Evolutionary conservation across 92 coral and sea anemone genomes (phyloP).

Genomic region (Epizoanthus rinbou): DNA sequence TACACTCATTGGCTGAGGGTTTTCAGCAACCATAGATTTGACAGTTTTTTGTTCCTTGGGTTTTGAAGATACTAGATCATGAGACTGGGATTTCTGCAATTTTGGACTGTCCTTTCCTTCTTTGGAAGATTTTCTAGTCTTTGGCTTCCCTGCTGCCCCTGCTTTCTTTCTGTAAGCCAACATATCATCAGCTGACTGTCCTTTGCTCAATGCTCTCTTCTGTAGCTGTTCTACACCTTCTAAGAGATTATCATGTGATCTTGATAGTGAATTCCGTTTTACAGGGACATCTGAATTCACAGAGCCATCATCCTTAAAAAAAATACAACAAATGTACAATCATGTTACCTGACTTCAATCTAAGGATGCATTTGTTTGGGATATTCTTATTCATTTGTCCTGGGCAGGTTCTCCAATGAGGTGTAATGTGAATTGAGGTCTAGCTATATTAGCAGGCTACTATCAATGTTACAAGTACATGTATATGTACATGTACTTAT

Average conservation of each 20-base stretch:
- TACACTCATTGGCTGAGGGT: background rate
- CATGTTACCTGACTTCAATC: too few relatives aligned
- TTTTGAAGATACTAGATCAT: background rate
- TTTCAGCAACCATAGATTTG: background rate
- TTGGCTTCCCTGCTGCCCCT: slow-evolving; percentile 3
- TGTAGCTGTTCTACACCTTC: slow-evolving; percentile 19
- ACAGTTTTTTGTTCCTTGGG: background rate
- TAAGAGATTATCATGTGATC: slow-evolving; percentile 8
- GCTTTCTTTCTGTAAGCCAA: slow-evolving; percentile 20
- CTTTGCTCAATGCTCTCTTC: background rate
- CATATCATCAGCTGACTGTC: slow-evolving; percentile 15
- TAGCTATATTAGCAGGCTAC: too few relatives aligned
- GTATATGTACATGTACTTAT: too few relatives aligned
- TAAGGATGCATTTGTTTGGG: too few relatives aligned
- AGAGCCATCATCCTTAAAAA: slow-evolving; percentile 47
- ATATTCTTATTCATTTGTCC: too few relatives aligned
- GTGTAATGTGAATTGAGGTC: too few relatives aligned
- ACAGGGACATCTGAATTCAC: slow-evolving; percentile 16
- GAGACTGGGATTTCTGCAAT: background rate
- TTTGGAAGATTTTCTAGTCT: background rate
- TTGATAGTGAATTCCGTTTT: slow-evolving; percentile 21
- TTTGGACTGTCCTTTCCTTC: background rate
- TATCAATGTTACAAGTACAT: too few relatives aligned
- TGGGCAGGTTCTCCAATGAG: too few relatives aligned
- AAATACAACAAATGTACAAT: background rate